Conservation (phyloP, 2,113 vertebrate species). For the Burhinus bistriatus region DNA sequence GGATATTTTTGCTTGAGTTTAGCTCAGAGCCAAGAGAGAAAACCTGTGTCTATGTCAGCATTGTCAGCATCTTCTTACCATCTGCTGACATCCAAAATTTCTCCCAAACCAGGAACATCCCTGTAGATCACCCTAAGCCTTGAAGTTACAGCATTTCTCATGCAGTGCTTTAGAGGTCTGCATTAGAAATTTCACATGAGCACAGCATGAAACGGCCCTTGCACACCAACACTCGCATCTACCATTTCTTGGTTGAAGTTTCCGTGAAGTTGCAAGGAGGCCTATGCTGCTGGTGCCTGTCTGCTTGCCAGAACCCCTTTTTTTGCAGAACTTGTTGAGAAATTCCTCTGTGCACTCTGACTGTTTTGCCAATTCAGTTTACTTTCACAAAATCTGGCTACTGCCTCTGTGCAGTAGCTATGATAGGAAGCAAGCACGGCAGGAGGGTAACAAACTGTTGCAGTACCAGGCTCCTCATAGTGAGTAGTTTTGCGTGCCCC, state of each 20-base stretch:
- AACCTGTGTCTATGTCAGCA: background rate
- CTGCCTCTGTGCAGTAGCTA: background rate
- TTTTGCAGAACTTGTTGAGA: background rate
- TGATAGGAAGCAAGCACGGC: background rate
- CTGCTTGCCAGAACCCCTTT: background rate
- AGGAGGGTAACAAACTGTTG: background rate
- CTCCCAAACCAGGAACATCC: background rate
- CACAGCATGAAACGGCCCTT: background rate
- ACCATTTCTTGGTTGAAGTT: background rate
- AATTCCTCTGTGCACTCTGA: background rate
- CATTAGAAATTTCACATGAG: background rate
- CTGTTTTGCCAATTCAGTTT: background rate
- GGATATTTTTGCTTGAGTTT: background rate
- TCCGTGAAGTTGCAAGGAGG: background rate
- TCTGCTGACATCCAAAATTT: background rate
- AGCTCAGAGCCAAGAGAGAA: background rate
- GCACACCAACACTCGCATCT: background rate
- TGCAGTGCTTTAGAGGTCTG: background rate
- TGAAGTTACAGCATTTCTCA: background rate
- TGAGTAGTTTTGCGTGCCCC: background rate
- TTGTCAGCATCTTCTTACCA: background rate
- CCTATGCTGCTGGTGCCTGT: fast-evolving
- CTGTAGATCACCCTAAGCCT: background rate
- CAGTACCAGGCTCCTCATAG: background rate
- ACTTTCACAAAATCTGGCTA: background rate